Conservation (phyloP, 2,797 vertebrate species). For the Gallinago solitaria region DNA sequence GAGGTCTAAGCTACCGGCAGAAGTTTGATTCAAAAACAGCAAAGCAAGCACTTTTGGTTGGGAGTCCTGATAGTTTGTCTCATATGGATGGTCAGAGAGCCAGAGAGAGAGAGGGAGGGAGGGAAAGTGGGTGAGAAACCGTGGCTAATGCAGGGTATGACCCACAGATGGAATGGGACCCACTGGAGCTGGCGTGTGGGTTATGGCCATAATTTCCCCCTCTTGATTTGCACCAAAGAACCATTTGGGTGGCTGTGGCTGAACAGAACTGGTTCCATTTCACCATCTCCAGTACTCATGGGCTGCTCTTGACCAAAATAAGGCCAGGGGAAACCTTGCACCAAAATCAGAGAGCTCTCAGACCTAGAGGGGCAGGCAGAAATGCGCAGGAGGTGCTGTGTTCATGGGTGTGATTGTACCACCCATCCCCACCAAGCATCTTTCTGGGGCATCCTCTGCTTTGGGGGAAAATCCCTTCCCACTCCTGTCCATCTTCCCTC, state of each 20-base stretch:
- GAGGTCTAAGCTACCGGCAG: neutral
- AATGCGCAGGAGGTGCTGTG: neutral
- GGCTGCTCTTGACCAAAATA: neutral
- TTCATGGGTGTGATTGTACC: rapidly evolving
- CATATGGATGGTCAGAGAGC: neutral
- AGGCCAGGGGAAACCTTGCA: neutral
- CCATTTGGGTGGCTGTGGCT: neutral
- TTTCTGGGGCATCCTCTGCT: neutral
- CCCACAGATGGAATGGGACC: neutral
- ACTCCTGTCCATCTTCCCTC: neutral
- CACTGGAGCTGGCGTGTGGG: neutral
- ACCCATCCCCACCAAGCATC: rapidly evolving
- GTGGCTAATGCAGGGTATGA: rapidly evolving
- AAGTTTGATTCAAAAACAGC: constrained; percentile 43
- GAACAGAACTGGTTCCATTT: rapidly evolving
- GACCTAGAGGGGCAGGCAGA: neutral
- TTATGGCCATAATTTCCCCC: neutral
- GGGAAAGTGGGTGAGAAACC: neutral
- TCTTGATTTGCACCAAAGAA: neutral
- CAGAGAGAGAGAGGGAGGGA: neutral
- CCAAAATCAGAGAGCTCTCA: neutral
- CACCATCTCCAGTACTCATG: rapidly evolving
- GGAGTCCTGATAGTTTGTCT: neutral
- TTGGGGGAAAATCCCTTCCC: neutral
- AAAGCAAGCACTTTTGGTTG: constrained; percentile 21